Evolutionary conservation across 2,113 vertebrate genomes (phyloP), one percentile per base, ranked within the genome.

Genomic region (Eretmochelys imbricata): DNA sequence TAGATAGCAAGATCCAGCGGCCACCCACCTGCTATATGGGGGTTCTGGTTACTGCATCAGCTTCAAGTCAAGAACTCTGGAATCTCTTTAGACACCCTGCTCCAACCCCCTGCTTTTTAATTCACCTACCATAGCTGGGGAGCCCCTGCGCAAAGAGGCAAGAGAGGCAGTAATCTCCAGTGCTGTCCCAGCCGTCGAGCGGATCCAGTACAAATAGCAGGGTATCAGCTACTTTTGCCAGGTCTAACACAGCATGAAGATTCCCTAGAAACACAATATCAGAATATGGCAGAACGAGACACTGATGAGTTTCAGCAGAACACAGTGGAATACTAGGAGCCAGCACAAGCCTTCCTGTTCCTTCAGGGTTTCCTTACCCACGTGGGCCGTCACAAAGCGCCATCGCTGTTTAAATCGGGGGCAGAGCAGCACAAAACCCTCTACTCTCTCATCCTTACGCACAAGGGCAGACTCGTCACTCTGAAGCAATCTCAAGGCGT

Each of bases 71-170:
- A 59, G 46, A 38, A n/a, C 1, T 2, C 4, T 31, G 46, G n/a
- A 65, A 38, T 27, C 24, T n/a, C 9, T 3, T 24, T 16, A 69
- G 35, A 24, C 22, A 53, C 3, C 13, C 29, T 1, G 0, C 42
- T 1, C 69, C 8, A 1, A 35, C 1, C 25, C 16, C 8, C 8
- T 51, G 0, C 5, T 6, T 91, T 24, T 75, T 49, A 72, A 20
- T 2, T 91, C 27, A 85, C 99, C 98, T 96, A 99, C 99, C 99
- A 0, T 99, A 98, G 91, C 98, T 99, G 50, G 99, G 99, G 80
- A 99, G 99, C 8, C 99, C 99, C 93, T 99, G 99, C 5, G 99
- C 98, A 3, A 99, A 99, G 38, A 99, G 98, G 92, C 99, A 99
- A 92, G 99, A 99, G 20, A 99, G 99, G 96, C 99, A 99, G 94